Evolutionary conservation across 2,888 invertebrate species (phyloP), one percentile per base, ranked within the genome.

Genomic region (Palloptera scutellata): DNA sequence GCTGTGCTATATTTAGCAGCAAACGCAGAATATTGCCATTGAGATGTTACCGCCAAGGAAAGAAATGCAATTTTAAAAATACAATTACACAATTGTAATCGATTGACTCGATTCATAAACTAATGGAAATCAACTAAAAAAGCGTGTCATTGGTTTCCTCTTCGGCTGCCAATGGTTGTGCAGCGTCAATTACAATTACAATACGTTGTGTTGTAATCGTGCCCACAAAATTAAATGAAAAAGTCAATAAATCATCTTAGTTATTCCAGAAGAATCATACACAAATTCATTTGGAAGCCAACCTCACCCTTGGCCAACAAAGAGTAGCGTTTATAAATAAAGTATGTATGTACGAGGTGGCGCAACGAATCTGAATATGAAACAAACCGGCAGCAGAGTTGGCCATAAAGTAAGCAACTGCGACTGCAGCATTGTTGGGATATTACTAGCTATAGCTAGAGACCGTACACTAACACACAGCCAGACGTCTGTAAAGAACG

Each of bases 131-230:
- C 30, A 30, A 30, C 30, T 30, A 65, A 60, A 52, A n/a, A 60
- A 65, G 65, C 60, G 60, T 65, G 65, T 65, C 65, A 65, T 65
- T 65, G 60, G 59, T 45, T 65, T 65, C 59, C 45, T 43, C 43
- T 54, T 54, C 51, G 65, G 54, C 42, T 53, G 60, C 53, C 54
- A 42, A 53, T 13, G 30, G 42, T 30, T 13, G 60, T 53, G 54
- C 15, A 13, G 42, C 12, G 30, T 20, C 8, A 52, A 13, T n/a
- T 52, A 52, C 15, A 48, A n/a, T 15, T 1, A 3, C n/a, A 15
- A 55, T n/a, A n/a, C n/a, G n/a, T n/a, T n/a, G n/a, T n/a, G n/a
- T n/a, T n/a, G 45, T 40, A 55, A 63, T 63, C 63, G 45, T 13
- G 42, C 30, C 41, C 52, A 20, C 54, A 53, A 48, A 45, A 54